A percentile compares a stretch with the other conserved stretches of the same genome.
phyloP scores from a whole-genome alignment of 2,113 vertebrate genomes.

The Laterallus jamaicensis region DNA sequence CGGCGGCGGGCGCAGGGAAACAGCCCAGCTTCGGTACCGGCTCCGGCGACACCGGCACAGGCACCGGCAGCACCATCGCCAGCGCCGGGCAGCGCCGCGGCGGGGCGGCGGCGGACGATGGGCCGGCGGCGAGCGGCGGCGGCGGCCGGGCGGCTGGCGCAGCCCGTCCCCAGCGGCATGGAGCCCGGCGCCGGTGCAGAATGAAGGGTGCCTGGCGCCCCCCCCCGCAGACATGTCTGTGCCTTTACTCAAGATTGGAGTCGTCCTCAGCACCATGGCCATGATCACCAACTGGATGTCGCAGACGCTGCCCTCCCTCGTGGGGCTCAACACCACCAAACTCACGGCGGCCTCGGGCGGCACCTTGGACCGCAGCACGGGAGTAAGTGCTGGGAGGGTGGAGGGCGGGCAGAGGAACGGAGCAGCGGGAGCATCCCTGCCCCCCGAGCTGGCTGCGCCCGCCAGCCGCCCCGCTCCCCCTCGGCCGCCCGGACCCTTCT shows the following conservation, averaged over 20 bases:
- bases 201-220: slow-evolving; percentile 80
- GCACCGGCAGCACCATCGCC: neutral
- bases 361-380: slow-evolving; percentile 90
- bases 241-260: slow-evolving; percentile 96
- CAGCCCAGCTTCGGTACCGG: neutral
- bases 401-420: neutral
- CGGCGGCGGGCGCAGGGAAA: neutral
- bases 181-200: slow-evolving; percentile 79
- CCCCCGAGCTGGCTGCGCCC: neutral
- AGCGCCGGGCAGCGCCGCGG: neutral
- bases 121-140: slow-evolving; percentile 7
- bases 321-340: slow-evolving; percentile 94
- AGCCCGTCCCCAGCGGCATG: slow-evolving; percentile 73
- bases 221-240: slow-evolving; percentile 87
- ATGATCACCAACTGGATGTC: slow-evolving; percentile 99
- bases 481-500: neutral
- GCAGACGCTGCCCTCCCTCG: slow-evolving; percentile 95
- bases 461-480: neutral
- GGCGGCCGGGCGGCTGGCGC: slow-evolving; percentile 51
- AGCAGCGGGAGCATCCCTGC: neutral
- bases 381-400: slow-evolving; percentile 82
- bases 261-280: slow-evolving; percentile 98
- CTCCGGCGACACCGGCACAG: neutral
- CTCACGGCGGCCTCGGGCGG: slow-evolving; percentile 89
- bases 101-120: neutral